These are phyloP conservation scores for Leptobrachium leishanense DNA, from an alignment of 2,113 vertebrate species.

Conservation along the genomic window DNA sequence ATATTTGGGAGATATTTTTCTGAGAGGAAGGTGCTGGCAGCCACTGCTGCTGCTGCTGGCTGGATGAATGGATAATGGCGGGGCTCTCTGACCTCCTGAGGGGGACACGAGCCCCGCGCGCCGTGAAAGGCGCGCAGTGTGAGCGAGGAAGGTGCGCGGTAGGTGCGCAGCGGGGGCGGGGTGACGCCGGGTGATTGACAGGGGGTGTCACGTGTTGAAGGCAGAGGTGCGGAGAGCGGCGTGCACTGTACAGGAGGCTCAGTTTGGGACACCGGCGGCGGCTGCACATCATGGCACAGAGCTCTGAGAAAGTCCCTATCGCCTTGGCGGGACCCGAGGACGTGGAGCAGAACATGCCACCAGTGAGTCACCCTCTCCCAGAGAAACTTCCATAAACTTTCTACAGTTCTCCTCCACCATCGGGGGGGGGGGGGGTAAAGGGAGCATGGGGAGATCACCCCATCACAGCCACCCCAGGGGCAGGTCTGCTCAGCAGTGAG, in stretches of 20 bases:
- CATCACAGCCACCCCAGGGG: no score
- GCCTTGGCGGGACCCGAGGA: slow-evolving; percentile 70
- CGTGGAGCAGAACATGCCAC: slow-evolving; percentile 69
- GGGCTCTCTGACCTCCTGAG: neutral
- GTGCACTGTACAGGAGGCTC: slow-evolving; percentile 36
- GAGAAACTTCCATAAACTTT: no score
- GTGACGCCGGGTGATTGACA: slow-evolving; percentile 18
- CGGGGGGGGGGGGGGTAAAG: no score
- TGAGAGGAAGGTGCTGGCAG: no score
- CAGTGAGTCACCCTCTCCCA: slow-evolving; percentile 68
- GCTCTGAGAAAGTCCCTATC: slow-evolving; percentile 73
- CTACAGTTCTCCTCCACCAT: no score
- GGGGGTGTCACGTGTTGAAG: neutral
- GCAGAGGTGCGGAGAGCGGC: no score
- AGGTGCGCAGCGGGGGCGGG: neutral
- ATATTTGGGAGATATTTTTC: neutral
- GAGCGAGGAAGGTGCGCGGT: neutral
- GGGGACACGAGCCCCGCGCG: no score
- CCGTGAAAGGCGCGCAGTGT: neutral
- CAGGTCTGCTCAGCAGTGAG: no score
- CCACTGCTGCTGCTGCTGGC: neutral
- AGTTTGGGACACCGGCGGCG: neutral
- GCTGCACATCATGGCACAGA: slow-evolving; percentile 67
- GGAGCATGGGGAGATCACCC: no score
- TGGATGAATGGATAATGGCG: neutral